Evolutionary conservation across 2,113 vertebrate genomes (phyloP).

Genomic region (Leptobrachium ailaonicum): DNA sequence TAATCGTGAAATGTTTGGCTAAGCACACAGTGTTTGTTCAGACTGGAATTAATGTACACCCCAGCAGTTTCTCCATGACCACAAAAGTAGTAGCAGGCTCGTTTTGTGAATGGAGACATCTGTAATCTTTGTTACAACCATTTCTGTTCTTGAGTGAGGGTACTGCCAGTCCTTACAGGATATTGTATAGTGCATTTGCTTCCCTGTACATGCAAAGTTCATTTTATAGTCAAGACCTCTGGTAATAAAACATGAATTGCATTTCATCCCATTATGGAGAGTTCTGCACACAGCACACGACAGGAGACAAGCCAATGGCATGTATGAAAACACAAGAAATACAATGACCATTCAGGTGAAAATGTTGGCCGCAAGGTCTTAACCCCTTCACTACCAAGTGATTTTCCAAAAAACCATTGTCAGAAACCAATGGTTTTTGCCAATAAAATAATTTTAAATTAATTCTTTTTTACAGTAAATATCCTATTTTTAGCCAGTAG

Average conservation of each 20-base stretch:
- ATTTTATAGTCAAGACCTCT: neutral
- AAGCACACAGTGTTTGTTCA: conserved; percentile 27
- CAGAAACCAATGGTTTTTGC: neutral
- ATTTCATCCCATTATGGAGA: neutral
- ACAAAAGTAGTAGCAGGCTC: conserved; percentile 3
- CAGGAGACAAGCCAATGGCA: neutral
- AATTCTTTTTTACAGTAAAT: neutral
- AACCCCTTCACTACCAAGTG: neutral
- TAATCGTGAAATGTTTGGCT: conserved; percentile 29
- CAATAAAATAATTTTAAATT: conserved; percentile 10
- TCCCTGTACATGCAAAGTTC: neutral
- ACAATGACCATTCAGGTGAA: neutral
- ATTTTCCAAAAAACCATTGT: neutral
- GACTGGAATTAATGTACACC: conserved; percentile 16
- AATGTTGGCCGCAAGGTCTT: neutral
- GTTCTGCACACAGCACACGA: neutral
- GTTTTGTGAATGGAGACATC: conserved; percentile 2
- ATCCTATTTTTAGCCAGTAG: neutral
- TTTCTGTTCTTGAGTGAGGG: conserved; percentile 7
- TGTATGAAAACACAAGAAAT: neutral
- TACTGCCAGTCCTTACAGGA: conserved; percentile 16
- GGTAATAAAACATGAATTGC: neutral
- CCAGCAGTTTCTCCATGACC: neutral
- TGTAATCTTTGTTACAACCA: neutral
- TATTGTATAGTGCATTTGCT: neutral